A percentile compares a stretch with the other conserved stretches of the same genome.
Conservation (phyloP, 2,888 invertebrate species). For the Dinocampus coccinellae region DNA sequence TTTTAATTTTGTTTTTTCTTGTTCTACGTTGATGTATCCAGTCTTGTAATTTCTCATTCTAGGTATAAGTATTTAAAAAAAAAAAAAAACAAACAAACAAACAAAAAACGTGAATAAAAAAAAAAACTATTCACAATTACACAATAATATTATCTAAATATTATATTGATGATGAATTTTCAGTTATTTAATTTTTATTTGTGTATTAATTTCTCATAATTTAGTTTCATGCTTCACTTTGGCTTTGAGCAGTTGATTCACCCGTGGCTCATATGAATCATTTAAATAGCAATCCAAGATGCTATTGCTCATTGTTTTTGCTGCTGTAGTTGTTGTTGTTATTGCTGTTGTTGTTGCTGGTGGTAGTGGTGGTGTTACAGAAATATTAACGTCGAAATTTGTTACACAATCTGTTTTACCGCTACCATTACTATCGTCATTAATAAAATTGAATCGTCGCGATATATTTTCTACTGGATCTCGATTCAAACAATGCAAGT, state of each 20-base stretch:
- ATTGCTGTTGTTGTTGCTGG: slow-evolving; percentile 39
- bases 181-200: not conserved
- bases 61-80: too few relatives aligned
- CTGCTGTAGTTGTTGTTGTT: slow-evolving; percentile 39
- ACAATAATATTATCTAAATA: not conserved
- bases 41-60: too few relatives aligned
- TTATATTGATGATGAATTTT: not conserved
- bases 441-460: slow-evolving; percentile 54
- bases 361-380: too few relatives aligned
- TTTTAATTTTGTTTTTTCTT: too few relatives aligned
- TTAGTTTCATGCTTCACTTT: slow-evolving; percentile 68
- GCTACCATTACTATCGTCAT: slow-evolving; percentile 41
- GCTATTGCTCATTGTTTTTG: slow-evolving; percentile 39
- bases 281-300: slow-evolving; percentile 54
- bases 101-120: too few relatives aligned
- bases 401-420: slow-evolving; percentile 23
- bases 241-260: slow-evolving; percentile 61
- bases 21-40: too few relatives aligned
- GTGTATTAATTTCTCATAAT: slow-evolving; percentile 51
- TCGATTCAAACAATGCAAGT: slow-evolving; percentile 37
- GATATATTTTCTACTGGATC: slow-evolving; percentile 47
- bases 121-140: not conserved
- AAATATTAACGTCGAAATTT: slow-evolving; percentile 47
- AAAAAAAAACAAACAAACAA: too few relatives aligned
- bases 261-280: slow-evolving; percentile 59